phyloP scores from a whole-genome alignment of 2,888 invertebrate genomes.

The Tipula unca region DNA sequence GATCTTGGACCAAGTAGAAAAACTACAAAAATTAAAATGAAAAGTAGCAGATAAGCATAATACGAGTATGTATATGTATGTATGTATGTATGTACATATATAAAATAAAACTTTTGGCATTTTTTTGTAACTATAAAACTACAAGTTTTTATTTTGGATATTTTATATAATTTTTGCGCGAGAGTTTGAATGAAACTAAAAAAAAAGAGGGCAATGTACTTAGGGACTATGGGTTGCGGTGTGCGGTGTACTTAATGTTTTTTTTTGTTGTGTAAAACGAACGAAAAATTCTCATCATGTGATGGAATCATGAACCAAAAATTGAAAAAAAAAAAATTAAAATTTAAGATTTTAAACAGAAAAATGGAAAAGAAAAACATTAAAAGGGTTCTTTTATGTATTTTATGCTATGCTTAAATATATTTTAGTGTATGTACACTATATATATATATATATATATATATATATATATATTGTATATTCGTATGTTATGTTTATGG shows the following conservation, averaged over 20 bases:
- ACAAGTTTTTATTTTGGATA: neutral
- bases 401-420: neutral
- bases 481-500: neutral
- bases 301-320: slow-evolving; percentile 9
- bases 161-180: neutral
- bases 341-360: neutral
- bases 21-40: neutral
- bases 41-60: neutral
- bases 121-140: neutral
- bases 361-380: neutral
- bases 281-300: neutral
- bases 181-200: slow-evolving; percentile 8
- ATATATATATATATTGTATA: too few species aligned
- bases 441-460: too few species aligned
- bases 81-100: too few species aligned
- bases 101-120: neutral
- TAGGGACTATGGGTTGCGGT: neutral
- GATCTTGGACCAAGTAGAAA: slow-evolving; percentile 4
- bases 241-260: neutral
- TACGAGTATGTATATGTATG: neutral
- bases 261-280: neutral
- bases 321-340: neutral
- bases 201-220: neutral
- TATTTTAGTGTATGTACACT: neutral
- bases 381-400: neutral